Evolutionary conservation across 2,797 vertebrate species (phyloP), one percentile per base, ranked within the genome.

Genomic region (Diplodus sargus): DNA sequence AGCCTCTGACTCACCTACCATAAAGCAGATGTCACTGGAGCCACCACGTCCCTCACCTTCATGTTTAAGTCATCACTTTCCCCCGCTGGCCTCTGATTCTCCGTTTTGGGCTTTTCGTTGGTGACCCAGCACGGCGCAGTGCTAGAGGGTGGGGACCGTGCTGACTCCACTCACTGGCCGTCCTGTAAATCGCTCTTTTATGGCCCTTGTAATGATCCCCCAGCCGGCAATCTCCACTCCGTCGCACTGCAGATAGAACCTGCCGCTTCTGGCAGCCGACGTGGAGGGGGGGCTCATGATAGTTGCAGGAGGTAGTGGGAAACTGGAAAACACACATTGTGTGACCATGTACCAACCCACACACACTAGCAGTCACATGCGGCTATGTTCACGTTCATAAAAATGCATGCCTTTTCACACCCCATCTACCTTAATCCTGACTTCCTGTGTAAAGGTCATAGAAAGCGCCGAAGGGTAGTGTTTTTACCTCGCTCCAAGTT

Each of bases 171-270:
- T 93, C 89, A 84, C 92, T 84, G 84, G 80, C 84, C 81, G 70
- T 90, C 93, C 92, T 92, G 92, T 93, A 95, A 95, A 95, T 95
- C 80, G 89, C 85, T 93, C 86, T 95, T 96, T 95, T 95, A 96
- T 94, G 91, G 91, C 87, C 88, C 86, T 87, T 91, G 90, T 95
- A 95, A 96, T 94, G 92, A 92, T 92, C 90, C 94, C 93, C 94
- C 78, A 89, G 93, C 76, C 84, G 68, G 90, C 93, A 84, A 89
- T 95, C 91, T 91, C 81, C 84, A 89, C 86, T 91, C 91, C 92
- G 93, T 90, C 90, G 94, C 95, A 95, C 92, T 96, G 95, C 95
- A 95, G 95, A 95, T 95, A 92, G 90, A 67, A 82, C 74, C 92
- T 81, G 84, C 69, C 58, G 77, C 85, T 89, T 87, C 76, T 87